Percentiles rank a stretch among this genome's conserved stretches.
Conservation (phyloP, 2,113 vertebrate genomes). For the Caranx melampygus region DNA sequence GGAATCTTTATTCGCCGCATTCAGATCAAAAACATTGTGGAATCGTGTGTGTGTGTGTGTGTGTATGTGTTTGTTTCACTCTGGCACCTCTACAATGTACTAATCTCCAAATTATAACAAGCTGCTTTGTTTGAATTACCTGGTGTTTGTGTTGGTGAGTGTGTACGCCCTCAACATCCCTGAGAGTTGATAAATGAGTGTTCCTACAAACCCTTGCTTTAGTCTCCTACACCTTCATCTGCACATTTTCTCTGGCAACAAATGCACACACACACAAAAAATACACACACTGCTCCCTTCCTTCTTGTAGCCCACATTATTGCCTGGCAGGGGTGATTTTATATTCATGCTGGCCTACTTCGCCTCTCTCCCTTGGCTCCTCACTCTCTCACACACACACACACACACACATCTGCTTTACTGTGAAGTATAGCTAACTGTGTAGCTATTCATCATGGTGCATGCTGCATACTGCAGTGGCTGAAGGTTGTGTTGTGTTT, state of each 20-base stretch:
- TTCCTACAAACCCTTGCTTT: constrained; percentile 61
- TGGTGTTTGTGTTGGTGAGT: constrained; percentile 48
- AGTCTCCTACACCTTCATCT: constrained; percentile 60
- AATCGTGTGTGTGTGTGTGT: neutral
- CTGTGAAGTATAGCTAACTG: constrained; percentile 75
- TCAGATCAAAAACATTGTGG: constrained; percentile 44
- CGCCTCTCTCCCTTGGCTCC: constrained; percentile 70
- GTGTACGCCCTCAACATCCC: constrained; percentile 39
- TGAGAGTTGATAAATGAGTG: constrained; percentile 63
- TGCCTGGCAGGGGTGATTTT: constrained; percentile 81
- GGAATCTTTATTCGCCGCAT: constrained; percentile 33
- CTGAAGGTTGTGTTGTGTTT: constrained; percentile 44
- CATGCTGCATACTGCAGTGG: constrained; percentile 74
- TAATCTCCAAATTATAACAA: constrained; percentile 61
- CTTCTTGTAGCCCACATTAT: constrained; percentile 79
- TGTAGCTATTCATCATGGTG: constrained; percentile 77
- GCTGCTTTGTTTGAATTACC: constrained; percentile 67
- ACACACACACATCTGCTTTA: constrained; percentile 61
- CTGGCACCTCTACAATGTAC: constrained; percentile 36
- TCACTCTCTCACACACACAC: constrained; percentile 27
- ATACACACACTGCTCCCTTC: constrained; percentile 52
- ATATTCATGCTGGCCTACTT: constrained; percentile 84
- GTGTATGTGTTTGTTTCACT: constrained; percentile 3
- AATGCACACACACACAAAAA: constrained; percentile 17
- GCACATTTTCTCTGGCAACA: constrained; percentile 44